Base-by-base conservation (phyloP, 2,797 vertebrate genomes). In the Brachyrhaphis roseni region DNA sequence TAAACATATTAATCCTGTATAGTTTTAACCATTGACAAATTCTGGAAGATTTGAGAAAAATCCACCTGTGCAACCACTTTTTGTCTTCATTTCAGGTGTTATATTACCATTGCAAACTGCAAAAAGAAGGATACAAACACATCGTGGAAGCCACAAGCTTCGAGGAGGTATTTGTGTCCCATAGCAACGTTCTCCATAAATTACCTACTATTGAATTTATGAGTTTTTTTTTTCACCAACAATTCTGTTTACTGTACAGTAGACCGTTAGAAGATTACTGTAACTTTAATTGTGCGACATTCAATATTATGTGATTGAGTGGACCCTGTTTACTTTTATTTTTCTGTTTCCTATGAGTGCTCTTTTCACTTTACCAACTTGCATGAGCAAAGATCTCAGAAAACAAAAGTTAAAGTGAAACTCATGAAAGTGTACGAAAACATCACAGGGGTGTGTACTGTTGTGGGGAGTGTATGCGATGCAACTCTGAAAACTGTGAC, bases 331-430 rank as follows among this genome's bases (percentile, higher is more conserved):
- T 18, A 8, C 53, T 84, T 51, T 45, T 49, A 62, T 92, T 80
- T 81, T 16, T 66, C 51, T 68, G 55, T 70, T 84, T 84, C 55
- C 78, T 64, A 73, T 83, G 72, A 73, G 66, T 68, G 20, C 36
- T 74, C 51, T 79, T 68, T 66, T 51, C 43, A 43, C 53, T 66
- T 57, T 34, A 34, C 82, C 74, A 43, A 66, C 64, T 12, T 73
- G 78, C n/a, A 72, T 4, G 20, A 1, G 49, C n/a, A 39, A 76
- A 49, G 71, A 57, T 31, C 78, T 81, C 49, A 84, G 64, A 71
- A 83, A 80, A 31, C 64, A 72, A 77, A 41, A 78, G 66, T 11
- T 64, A 87, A 90, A 75, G 82, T 87, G 83, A 88, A 92, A 91
- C 85, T 84, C 66, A 73, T 13, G 3, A 43, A 5, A 72, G 39